Evolutionary conservation across 2,797 vertebrate genomes (phyloP).

Genomic region (Micromesistius poutassou): DNA sequence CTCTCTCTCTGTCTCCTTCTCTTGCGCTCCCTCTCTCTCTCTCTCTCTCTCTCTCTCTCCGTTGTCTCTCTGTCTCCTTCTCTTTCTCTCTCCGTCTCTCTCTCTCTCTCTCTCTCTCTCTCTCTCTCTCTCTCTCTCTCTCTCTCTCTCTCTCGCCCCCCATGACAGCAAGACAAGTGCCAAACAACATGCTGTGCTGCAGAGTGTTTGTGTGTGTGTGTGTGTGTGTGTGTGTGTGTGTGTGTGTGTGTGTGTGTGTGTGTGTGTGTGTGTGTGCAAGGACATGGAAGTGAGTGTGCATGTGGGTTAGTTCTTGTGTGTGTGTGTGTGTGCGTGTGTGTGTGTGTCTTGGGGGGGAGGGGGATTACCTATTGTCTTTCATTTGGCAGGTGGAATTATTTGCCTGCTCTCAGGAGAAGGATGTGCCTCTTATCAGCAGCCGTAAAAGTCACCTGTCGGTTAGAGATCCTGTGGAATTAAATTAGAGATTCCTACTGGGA

Average conservation of each 20-base stretch:
- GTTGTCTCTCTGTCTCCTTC: too few species aligned
- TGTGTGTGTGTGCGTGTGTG: not conserved
- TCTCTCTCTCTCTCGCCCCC: too few species aligned
- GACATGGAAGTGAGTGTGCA: too few species aligned
- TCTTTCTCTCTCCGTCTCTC: too few species aligned
- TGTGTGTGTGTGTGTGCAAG: too few species aligned
- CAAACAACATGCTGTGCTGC: too few species aligned
- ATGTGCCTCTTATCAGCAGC: conserved; percentile 36
- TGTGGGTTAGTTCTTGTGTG: too few species aligned
- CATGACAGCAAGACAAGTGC: too few species aligned
- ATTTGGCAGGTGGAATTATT: conserved; percentile 36
- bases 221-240: too few species aligned
- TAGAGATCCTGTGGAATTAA: conserved; percentile 50
- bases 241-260: too few species aligned
- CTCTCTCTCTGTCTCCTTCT: conserved; percentile 37
- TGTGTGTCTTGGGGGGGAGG: not conserved
- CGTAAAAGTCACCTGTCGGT: conserved; percentile 50
- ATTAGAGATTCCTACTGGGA: conserved; percentile 26
- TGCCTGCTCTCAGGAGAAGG: conserved; percentile 25
- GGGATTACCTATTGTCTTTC: conserved; percentile 8
- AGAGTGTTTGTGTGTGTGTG: too few species aligned
- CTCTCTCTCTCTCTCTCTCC: not conserved
- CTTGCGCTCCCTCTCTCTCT: not conserved
- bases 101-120: not conserved
- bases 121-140: too few species aligned